Evolutionary conservation across 2,888 invertebrate species (phyloP).

Genomic region (Catotricha subobsoleta): DNA sequence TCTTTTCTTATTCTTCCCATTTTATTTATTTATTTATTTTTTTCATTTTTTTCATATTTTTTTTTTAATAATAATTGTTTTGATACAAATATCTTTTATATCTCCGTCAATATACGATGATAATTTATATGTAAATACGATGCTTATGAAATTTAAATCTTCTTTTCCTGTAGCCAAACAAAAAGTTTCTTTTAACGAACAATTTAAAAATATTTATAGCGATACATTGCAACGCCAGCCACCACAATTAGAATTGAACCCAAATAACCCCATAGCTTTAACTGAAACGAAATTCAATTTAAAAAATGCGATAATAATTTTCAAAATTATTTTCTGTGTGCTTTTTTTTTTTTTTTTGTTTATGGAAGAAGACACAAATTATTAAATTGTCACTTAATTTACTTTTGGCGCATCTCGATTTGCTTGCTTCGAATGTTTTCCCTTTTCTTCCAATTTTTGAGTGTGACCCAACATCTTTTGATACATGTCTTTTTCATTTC

Average conservation of each 20-base stretch:
- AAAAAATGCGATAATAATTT: background rate
- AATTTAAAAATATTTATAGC: slow-evolving; percentile 39
- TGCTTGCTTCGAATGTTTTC: slow-evolving; percentile 17
- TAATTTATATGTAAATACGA: background rate
- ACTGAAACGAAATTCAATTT: slow-evolving; percentile 14
- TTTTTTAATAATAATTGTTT: background rate
- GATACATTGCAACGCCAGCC: slow-evolving; percentile 54
- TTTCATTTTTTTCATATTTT: background rate
- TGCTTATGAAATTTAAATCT: too few relatives aligned
- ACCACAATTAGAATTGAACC: slow-evolving; percentile 54
- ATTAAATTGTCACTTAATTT: too few relatives aligned
- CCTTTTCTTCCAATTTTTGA: slow-evolving; percentile 27
- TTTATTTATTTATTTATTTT: background rate
- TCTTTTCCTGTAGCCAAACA: too few relatives aligned
- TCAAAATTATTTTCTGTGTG: too few relatives aligned
- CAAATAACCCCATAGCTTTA: slow-evolving; percentile 27
- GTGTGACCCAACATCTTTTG: slow-evolving; percentile 44
- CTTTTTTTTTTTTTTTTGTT: too few relatives aligned
- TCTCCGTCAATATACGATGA: background rate
- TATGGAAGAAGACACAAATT: too few relatives aligned
- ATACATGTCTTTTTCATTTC: slow-evolving; percentile 45
- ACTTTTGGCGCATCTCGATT: slow-evolving; percentile 16
- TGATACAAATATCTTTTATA: background rate
- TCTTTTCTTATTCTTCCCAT: too few relatives aligned
- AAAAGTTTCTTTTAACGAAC: too few relatives aligned